phyloP scores from a whole-genome alignment of 2,113 vertebrate genomes.

The Collichthys lucidus region DNA sequence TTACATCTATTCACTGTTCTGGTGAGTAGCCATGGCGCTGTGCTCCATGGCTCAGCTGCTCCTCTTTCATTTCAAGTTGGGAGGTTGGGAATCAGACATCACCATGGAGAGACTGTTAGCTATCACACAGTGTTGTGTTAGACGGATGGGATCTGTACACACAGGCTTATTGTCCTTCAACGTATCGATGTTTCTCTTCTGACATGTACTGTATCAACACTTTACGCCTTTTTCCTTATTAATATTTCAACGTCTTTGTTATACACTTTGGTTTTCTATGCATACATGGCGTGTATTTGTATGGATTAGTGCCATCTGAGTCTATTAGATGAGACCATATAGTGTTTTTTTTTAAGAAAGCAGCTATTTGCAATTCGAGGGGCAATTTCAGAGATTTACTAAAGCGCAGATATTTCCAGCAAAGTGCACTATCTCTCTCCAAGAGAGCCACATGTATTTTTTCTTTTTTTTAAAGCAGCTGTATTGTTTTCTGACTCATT shows the following conservation, averaged over 20 bases:
- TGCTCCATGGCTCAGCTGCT: constrained; percentile 33
- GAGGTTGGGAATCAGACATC: constrained; percentile 49
- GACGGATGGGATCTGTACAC: constrained; percentile 40
- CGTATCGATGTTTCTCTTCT: not conserved
- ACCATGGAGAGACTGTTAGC: constrained; percentile 56
- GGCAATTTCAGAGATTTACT: constrained; percentile 13
- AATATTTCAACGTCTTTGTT: too few species aligned
- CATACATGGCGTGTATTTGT: not conserved
- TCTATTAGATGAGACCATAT: not conserved
- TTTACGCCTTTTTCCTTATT: not conserved
- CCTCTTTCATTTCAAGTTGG: constrained; percentile 55
- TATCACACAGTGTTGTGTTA: constrained; percentile 1
- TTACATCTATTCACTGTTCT: constrained; percentile 73
- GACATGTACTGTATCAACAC: not conserved
- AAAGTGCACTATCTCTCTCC: not conserved
- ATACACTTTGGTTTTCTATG: not conserved
- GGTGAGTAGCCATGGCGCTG: constrained; percentile 67
- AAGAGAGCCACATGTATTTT: not conserved
- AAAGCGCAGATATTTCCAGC: not conserved
- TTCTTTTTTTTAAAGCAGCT: not conserved
- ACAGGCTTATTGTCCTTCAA: not conserved
- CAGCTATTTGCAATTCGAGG: not conserved
- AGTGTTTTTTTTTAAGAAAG: not conserved
- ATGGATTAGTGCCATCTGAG: not conserved
- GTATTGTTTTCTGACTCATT: constrained; percentile 26